phyloP scores from a whole-genome alignment of 2,113 vertebrate genomes.

The Mus spicilegus region DNA sequence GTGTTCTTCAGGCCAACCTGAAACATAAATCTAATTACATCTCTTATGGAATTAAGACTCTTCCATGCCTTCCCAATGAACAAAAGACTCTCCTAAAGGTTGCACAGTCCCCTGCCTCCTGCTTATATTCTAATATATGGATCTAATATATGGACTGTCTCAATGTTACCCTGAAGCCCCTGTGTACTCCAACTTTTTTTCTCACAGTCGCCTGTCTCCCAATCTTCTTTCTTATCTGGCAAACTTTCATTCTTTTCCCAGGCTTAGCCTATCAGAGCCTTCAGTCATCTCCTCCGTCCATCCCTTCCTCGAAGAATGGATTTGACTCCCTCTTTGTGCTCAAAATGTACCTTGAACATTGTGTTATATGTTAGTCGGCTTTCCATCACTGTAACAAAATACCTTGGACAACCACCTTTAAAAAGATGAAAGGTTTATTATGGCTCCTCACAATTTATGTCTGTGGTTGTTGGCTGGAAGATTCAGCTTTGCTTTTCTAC shows the following conservation, averaged over 20 bases:
- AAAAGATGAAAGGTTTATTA: background rate
- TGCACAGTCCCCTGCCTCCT: background rate
- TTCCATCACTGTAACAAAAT: background rate
- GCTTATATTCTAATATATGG: background rate
- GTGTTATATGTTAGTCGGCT: background rate
- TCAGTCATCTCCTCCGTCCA: background rate
- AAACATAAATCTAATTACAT: background rate
- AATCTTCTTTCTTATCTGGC: background rate
- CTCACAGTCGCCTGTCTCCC: background rate
- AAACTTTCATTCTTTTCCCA: background rate
- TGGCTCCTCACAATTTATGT: background rate
- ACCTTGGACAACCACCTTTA: background rate
- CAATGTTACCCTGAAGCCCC: too few species aligned
- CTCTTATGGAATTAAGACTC: slow-evolving; percentile 2
- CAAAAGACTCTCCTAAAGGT: background rate
- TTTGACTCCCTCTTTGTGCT: background rate
- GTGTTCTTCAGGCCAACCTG: background rate
- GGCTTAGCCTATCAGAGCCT: background rate
- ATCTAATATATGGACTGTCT: background rate
- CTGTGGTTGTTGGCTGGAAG: too few species aligned
- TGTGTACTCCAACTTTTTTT: background rate
- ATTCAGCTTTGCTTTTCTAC: background rate
- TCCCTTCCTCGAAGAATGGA: background rate
- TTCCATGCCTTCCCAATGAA: background rate
- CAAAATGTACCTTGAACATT: background rate